A percentile compares a stretch with the other conserved stretches of the same genome.
Conservation (phyloP, 2,113 vertebrate species). For the Nothocercus julius region DNA sequence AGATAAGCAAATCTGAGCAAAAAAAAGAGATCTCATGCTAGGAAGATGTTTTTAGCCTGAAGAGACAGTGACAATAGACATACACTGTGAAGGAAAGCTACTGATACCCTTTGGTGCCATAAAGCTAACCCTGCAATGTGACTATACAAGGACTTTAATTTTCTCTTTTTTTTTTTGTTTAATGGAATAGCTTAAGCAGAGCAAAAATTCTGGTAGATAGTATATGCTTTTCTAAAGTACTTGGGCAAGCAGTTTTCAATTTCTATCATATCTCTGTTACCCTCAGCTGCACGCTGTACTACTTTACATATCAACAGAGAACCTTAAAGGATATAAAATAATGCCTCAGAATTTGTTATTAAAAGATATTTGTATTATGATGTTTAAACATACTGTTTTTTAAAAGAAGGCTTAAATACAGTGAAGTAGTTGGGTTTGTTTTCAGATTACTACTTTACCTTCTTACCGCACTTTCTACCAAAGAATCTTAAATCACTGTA, state of each 20-base stretch:
- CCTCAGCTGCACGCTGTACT: not conserved
- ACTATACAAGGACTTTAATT: not conserved
- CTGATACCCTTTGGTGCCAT: not conserved
- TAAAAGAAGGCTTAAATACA: not conserved
- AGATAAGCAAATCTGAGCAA: not conserved
- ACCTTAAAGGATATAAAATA: not conserved
- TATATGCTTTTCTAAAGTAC: not conserved
- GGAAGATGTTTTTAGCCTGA: not conserved
- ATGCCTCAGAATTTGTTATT: not conserved
- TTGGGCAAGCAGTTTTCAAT: not conserved
- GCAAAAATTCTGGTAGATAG: not conserved
- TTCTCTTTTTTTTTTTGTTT: not conserved
- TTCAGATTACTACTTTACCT: not conserved
- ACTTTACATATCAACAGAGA: not conserved
- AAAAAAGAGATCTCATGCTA: not conserved
- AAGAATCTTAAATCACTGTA: not conserved
- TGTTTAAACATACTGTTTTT: not conserved
- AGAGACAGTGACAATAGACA: not conserved
- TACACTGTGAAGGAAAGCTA: not conserved
- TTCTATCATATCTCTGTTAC: not conserved
- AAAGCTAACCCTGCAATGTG: not conserved
- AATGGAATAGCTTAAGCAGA: not conserved
- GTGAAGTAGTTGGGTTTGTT: not conserved
- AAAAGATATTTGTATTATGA: rapidly evolving
- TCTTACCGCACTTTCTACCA: not conserved